Base-by-base conservation (phyloP, 1,140 invertebrate species). In the Linepithema humile region DNA sequence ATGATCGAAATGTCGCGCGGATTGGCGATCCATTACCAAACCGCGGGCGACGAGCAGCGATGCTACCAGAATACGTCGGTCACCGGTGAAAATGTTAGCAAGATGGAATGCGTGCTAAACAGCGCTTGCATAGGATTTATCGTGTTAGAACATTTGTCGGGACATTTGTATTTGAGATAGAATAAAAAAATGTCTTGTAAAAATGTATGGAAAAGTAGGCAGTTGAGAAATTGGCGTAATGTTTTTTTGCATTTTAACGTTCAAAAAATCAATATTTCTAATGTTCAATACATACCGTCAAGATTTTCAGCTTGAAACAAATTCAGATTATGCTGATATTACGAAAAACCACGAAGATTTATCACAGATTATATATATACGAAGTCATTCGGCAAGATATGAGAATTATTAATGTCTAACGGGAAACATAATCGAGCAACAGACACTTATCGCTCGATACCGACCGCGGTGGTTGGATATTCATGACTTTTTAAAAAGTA, bases 1-100 rank as follows among this genome's bases (percentile, higher is more conserved):
- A 77, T 84, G 82, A 70, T 85, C 83, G 60, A 80, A 85, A 84
- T 86, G 72, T 64, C 83, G 73, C 40, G 67, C 48, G 57, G 83
- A 59, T 70, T 57, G 60, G 43, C 38, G 48, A 82, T 82, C 48
- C 85, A 82, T 86, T 86, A 86, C 74, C 74, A 64, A 84, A 67
- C 62, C 65, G 53, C 80, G 72, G 26, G 53, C 48, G 53, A 84
- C 45, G 60, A 78, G 64, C 70, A 53, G 55, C 74, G 83, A 84
- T 77, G 53, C 64, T 26, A 75, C 62, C 43, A 75, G 55, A 78
- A 84, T 84, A 65, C 53, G 73, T 60, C 55, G 55, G 57, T 74
- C 69, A 82, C 40, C 26, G 78, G 23, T 50, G 78, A 82, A 82
- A 82, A 82, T 62, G 78, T 74, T 74, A 59, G 78, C 69, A 82